Conservation (phyloP, 64 coral and sea anemone genomes). For the Stichodactyla helianthus region DNA sequence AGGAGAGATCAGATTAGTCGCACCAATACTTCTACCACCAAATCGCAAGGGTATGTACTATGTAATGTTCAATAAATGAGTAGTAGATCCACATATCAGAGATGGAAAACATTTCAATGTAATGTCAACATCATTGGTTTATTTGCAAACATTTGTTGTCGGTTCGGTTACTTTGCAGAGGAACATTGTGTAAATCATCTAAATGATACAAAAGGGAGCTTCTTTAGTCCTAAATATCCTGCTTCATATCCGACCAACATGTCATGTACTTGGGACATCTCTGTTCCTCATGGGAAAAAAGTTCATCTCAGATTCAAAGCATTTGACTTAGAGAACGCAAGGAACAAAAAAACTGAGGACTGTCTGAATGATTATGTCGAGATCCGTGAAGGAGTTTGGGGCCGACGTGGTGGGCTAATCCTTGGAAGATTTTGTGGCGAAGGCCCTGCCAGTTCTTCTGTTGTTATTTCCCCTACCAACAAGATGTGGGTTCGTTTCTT, state of each 20-base stretch:
- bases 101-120: too few species aligned
- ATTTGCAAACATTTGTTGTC: too few species aligned
- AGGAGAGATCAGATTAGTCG: background rate
- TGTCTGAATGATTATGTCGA: background rate
- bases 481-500: slow-evolving; percentile 9
- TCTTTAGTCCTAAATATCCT: slow-evolving; percentile 41
- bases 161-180: background rate
- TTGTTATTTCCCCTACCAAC: background rate
- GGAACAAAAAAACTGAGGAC: background rate
- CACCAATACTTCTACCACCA: background rate
- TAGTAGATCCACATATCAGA: too few species aligned
- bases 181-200: background rate
- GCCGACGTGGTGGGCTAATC: background rate
- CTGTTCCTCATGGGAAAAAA: slow-evolving; percentile 10
- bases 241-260: slow-evolving; percentile 12
- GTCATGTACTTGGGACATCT: slow-evolving; percentile 47
- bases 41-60: background rate
- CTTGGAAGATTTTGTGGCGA: background rate
- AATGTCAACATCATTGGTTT: too few species aligned
- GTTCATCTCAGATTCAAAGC: slow-evolving; percentile 25
- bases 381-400: slow-evolving; percentile 12
- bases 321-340: slow-evolving; percentile 24
- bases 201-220: slow-evolving; percentile 36
- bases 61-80: too few species aligned
- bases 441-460: background rate